Conservation (phyloP, 2,113 vertebrate species). For the Leucoraja erinaceus region DNA sequence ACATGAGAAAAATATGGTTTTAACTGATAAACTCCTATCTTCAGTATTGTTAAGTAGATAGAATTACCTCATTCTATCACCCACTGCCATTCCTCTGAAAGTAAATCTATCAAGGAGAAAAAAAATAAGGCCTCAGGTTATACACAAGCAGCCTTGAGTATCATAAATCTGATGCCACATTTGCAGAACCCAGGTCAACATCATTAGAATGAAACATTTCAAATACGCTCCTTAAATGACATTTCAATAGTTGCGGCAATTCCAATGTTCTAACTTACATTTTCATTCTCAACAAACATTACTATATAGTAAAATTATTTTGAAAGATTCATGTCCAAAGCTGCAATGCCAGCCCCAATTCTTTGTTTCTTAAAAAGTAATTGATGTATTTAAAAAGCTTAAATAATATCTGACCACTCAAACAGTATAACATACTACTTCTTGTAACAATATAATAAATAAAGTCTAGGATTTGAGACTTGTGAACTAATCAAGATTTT, state of each 20-base stretch:
- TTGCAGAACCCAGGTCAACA: background rate
- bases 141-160: constrained; percentile 15
- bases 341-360: background rate
- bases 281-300: background rate
- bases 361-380: background rate
- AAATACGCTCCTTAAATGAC: background rate
- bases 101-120: constrained; percentile 71
- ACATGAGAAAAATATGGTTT: constrained; percentile 32
- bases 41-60: constrained; percentile 39
- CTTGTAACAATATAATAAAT: background rate
- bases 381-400: background rate
- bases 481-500: background rate
- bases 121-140: constrained; percentile 36
- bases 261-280: background rate
- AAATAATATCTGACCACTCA: background rate
- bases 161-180: constrained; percentile 31
- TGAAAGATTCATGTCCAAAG: background rate
- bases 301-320: background rate
- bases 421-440: background rate
- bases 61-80: constrained; percentile 98
- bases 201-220: constrained; percentile 24
- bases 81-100: constrained; percentile 95
- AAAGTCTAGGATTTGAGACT: background rate
- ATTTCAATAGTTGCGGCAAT: background rate
- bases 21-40: constrained; percentile 36